Percentiles rank a stretch among this genome's conserved stretches.
Evolutionary conservation across 2,113 vertebrate genomes (phyloP).

Genomic region (Amazona guildingii): DNA sequence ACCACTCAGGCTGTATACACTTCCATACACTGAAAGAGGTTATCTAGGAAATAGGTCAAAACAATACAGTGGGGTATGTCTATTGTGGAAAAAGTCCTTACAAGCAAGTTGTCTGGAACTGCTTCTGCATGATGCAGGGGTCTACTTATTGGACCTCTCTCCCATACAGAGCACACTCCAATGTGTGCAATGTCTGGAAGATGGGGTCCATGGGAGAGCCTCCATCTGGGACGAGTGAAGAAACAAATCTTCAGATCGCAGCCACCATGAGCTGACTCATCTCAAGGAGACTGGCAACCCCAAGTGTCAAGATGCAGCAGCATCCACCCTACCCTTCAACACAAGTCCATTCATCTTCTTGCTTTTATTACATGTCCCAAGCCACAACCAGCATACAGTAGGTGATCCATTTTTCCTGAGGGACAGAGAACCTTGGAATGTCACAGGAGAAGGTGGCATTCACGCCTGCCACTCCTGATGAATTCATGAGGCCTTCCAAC

Average conservation of each 20-base stretch:
- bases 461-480: neutral
- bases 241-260: neutral
- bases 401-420: rapidly evolving
- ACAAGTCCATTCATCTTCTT: neutral
- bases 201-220: neutral
- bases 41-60: neutral
- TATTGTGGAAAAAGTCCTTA: neutral
- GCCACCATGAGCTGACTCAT: neutral
- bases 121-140: neutral
- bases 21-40: rapidly evolving
- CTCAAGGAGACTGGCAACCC: neutral
- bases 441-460: neutral
- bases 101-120: neutral
- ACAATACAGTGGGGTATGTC: rapidly evolving
- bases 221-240: neutral
- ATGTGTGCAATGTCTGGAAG: neutral
- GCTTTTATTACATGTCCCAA: neutral
- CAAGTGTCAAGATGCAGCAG: neutral
- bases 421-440: neutral
- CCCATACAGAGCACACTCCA: neutral
- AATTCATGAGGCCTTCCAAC: neutral
- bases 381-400: neutral
- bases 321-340: neutral
- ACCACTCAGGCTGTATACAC: neutral
- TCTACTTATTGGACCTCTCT: neutral